Evolutionary conservation across 2,888 invertebrate genomes (phyloP), one percentile per base, ranked within the genome.

Genomic region (Lasioglossum malachurum): DNA sequence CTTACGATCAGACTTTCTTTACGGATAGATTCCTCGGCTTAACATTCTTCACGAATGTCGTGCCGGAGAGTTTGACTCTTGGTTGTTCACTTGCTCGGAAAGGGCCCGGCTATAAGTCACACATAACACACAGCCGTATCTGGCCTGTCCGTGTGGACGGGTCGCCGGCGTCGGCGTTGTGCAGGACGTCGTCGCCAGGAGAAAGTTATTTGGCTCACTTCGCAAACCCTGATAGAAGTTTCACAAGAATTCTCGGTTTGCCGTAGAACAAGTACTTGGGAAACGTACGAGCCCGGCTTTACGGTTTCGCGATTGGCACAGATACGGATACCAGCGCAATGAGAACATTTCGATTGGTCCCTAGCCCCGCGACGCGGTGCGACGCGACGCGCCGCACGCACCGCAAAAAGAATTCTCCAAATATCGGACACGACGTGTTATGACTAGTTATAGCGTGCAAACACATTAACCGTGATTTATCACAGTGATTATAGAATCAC

Each of bases 161-260:
- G 80, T 64, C 57, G 57, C 41, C n/a, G 35, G 8, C 64, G 31
- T 27, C 77, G 78, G 74, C 49, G 74, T 75, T 75, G 84, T 79
- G 80, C 49, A 67, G 77, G 74, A 83, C 80, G 87, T 87, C 80
- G 83, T 82, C 87, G 85, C 75, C 80, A 53, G 73, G 82, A 87
- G 86, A 88, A 90, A 92, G 90, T 92, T 92, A 92, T 92, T 91
- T 90, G 85, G 87, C 84, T 88, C 82, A 78, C 80, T 72, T 57
- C 74, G 80, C 86, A 80, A 86, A 84, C 78, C 87, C 82, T 87
- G 84, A 87, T 87, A 86, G 80, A 91, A 93, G 84, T 93, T 93
- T 81, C 83, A 76, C 83, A 88, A 88, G 90, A 90, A 91, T 91
- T 88, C 85, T 83, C 73, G 78, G 80, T 86, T 83, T 49, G 41